Evolutionary conservation across 2,113 vertebrate species (phyloP).

Genomic region (Nothoprocta perdicaria): DNA sequence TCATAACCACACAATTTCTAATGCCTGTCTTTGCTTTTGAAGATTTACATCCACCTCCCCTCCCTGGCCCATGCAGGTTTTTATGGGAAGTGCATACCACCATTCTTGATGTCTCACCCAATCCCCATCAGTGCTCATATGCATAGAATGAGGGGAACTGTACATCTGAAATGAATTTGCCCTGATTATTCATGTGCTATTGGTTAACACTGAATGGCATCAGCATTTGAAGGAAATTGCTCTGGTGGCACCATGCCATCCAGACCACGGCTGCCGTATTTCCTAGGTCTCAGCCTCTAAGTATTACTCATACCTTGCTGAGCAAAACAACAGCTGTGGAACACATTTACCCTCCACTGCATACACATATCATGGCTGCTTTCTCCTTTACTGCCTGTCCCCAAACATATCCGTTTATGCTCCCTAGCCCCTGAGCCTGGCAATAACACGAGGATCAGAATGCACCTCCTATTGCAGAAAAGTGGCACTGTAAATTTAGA

Average conservation of each 20-base stretch:
- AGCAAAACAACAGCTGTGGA: constrained; percentile 50
- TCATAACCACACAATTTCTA: neutral
- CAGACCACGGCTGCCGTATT: neutral
- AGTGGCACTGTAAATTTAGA: neutral
- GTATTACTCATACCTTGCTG: constrained; percentile 15
- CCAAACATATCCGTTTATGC: neutral
- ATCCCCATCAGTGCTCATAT: neutral
- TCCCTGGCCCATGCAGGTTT: neutral
- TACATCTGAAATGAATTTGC: constrained; percentile 59
- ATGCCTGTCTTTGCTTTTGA: neutral
- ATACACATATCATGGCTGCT: neutral
- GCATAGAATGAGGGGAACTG: neutral
- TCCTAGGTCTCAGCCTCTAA: constrained; percentile 37
- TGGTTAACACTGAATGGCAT: constrained; percentile 43
- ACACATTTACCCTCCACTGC: constrained; percentile 11
- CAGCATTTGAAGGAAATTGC: constrained; percentile 48
- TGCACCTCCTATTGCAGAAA: neutral
- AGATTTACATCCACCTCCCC: neutral
- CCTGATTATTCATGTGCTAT: constrained; percentile 37
- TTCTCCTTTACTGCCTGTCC: constrained; percentile 5
- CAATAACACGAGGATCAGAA: neutral
- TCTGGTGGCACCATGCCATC: constrained; percentile 44
- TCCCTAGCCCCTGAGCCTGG: neutral
- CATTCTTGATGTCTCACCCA: constrained; percentile 3
- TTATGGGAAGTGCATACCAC: neutral